Evolutionary conservation across 2,797 vertebrate species (phyloP).

Genomic region (Pangasius djambal): DNA sequence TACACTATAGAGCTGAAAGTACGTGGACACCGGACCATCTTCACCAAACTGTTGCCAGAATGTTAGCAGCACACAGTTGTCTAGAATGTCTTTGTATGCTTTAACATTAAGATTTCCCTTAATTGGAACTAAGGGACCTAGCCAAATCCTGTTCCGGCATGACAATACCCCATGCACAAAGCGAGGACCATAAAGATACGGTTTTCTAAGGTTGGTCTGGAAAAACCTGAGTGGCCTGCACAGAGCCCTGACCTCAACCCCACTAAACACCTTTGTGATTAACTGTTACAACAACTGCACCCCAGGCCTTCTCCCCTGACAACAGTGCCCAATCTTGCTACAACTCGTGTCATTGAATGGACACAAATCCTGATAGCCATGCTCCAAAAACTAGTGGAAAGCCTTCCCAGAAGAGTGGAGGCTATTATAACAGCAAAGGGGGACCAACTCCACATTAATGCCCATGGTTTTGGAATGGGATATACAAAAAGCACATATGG

Average conservation of each 20-base stretch:
- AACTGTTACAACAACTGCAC: background rate
- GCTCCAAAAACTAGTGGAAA: background rate
- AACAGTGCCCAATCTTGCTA: too few relatives aligned
- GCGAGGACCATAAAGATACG: background rate
- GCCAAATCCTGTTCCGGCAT: background rate
- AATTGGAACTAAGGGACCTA: background rate
- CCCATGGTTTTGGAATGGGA: too few relatives aligned
- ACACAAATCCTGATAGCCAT: background rate
- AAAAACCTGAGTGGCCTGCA: background rate
- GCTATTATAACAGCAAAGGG: too few relatives aligned
- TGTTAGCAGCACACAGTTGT: background rate
- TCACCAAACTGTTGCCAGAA: background rate
- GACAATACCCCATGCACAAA: background rate
- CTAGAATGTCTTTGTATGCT: too few relatives aligned
- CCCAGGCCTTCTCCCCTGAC: too few relatives aligned
- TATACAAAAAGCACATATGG: too few relatives aligned
- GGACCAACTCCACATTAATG: too few relatives aligned
- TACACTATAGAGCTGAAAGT: background rate
- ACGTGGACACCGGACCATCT: background rate
- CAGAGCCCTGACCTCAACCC: too few relatives aligned
- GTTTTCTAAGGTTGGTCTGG: background rate
- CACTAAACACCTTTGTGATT: background rate
- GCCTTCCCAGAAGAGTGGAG: too few relatives aligned
- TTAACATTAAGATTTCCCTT: background rate
- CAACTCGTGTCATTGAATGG: background rate